Base-by-base conservation (phyloP, 2,113 vertebrate species). In the Columba janthina region DNA sequence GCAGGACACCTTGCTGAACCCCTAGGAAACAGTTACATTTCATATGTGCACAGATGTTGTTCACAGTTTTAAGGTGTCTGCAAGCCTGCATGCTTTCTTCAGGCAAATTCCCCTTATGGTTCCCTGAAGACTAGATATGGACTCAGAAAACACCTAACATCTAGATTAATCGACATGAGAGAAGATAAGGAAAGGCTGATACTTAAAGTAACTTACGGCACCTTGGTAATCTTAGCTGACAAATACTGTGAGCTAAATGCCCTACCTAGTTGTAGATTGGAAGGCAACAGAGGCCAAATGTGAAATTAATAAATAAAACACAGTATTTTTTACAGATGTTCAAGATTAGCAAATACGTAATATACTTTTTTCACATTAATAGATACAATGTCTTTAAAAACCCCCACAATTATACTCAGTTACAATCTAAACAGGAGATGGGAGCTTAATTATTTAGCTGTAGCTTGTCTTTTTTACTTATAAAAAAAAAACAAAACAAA, bases 251-350 rank as follows among this genome's bases (percentile, higher is more conserved):
- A 85, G 75, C 24, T 77, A 69, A 58, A 74, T 9, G 29, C 29
- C 18, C 34, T 44, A 34, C 51, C 24, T 46, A 62, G 53, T 9
- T 42, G 18, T 38, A 79, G 51, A 28, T 4, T 34, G 25, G 32
- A 79, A 75, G 29, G 32, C 44, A 79, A 58, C 10, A 50, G 34
- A 58, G 24, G n/a, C 44, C 31, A 75, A 56, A 79, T 72, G 29
- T 66, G 28, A 74, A 69, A 79, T 48, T 83, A 91, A 91, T 94
- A 91, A 94, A 94, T 95, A 91, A 70, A 91, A 0, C 31, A 26
- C 11, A 42, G 28, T 12, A 56, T 73, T 80, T 77, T 64, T 86
- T 80, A 73, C 34, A 82, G 29, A 74, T 8, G 11, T 7, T 78
- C 9, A 64, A 72, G 21, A 69, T 28, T 34, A 70, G 8, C 16